Base-by-base conservation (phyloP, 2,888 invertebrate genomes). In the Lottia scabra region DNA sequence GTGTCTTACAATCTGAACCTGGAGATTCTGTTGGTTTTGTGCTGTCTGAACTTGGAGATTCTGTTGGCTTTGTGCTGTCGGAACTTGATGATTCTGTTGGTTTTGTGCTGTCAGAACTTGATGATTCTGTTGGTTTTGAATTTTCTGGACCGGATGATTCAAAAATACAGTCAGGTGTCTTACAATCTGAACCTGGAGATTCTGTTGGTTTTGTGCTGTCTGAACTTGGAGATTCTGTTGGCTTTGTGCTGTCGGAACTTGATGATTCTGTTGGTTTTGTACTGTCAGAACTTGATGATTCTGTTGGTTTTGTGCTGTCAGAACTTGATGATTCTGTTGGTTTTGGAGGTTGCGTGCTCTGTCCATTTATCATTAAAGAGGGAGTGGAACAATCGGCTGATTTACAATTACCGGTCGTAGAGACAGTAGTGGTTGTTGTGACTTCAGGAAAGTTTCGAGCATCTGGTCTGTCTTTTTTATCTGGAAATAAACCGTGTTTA, bases 401-500 rank as follows among this genome's bases (percentile, higher is more conserved):
- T 10, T 8, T 19, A 23, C 56, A 56, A 23, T 56, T 23, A 10
- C 12, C 19, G 23, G 19, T 23, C 2, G 23, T 23, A 23, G 56
- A 23, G 23, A 23, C 56, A 23, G 56, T 56, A 19, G 23, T 23
- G 19, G 19, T 56, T 56, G 56, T 12, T 23, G 19, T 56, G 2
- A 10, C 56, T 56, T 23, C 56, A 13, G 56, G 56, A 19, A 23
- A 13, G 23, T 56, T 56, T 3, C 23, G 56, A 56, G 19, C 23
- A 23, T 8, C 56, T 56, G 56, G 19, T 13, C 23, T 56, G 23
- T 13, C 23, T 56, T n/a, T 56, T 56, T 56, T 56, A 56, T 56
- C 56, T 56, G 56, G 56, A 56, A 56, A 56, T 56, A 56, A 56
- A 56, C 56, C 56, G 56, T 23, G 23, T 56, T 56, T 19, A 23